A percentile compares a stretch with the other conserved stretches of the same genome.
These are phyloP conservation scores for Aproaerema taeniolella DNA, from an alignment of 2,888 invertebrate genomes.

Conservation along the genomic window DNA sequence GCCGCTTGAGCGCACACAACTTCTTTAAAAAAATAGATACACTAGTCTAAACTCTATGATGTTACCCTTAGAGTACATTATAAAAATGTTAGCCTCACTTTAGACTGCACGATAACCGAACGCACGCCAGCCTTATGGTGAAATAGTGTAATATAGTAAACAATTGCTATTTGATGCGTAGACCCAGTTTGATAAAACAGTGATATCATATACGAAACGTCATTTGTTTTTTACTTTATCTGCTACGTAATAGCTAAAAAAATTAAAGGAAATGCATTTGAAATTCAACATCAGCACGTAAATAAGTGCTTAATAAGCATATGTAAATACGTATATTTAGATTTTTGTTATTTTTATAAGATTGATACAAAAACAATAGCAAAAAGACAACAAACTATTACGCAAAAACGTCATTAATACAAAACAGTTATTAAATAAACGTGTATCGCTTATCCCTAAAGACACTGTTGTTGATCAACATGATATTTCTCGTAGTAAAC, in stretches of 20 bases:
- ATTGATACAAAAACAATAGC: no score
- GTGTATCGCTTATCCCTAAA: no score
- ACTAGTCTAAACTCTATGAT: slow-evolving; percentile 39
- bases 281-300: no score
- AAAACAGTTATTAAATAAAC: slow-evolving; percentile 42
- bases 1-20: slow-evolving; percentile 57
- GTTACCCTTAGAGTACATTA: slow-evolving; percentile 34
- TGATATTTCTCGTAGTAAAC: slow-evolving; percentile 56
- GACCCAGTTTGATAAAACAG: slow-evolving; percentile 52
- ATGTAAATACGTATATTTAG: neutral
- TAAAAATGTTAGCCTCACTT: slow-evolving; percentile 24
- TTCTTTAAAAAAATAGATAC: slow-evolving; percentile 47
- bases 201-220: slow-evolving; percentile 27
- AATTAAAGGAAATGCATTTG: no score
- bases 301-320: no score
- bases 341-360: no score
- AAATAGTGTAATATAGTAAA: slow-evolving; percentile 62
- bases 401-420: slow-evolving; percentile 30
- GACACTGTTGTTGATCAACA: slow-evolving; percentile 55
- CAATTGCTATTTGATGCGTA: slow-evolving; percentile 60
- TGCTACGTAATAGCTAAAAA: no score
- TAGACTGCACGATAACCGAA: slow-evolving; percentile 43
- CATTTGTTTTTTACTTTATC: slow-evolving; percentile 44
- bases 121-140: slow-evolving; percentile 52
- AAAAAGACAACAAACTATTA: slow-evolving; percentile 29